These are phyloP conservation scores for Heliconius charithonia DNA, from an alignment of 2,888 invertebrate genomes.

Conservation along the genomic window DNA sequence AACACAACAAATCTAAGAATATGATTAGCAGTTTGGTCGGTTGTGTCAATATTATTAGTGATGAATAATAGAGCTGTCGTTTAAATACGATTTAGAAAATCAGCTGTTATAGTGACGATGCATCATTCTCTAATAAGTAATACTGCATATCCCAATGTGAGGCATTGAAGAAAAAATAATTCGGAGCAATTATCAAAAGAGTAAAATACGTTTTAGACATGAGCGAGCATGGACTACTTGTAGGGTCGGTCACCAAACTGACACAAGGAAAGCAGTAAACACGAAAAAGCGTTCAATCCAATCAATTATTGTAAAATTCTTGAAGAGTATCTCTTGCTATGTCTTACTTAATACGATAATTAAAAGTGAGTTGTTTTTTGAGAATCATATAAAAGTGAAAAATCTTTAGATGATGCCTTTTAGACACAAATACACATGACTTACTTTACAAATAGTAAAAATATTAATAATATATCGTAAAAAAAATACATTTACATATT, in stretches of 20 bases:
- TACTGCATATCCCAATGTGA: slow-evolving; percentile 82
- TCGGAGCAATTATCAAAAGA: slow-evolving; percentile 79
- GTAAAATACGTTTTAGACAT: slow-evolving; percentile 77
- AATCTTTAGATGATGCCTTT: slow-evolving; percentile 43
- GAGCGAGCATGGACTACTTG: slow-evolving; percentile 83
- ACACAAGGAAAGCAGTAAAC: slow-evolving; percentile 86
- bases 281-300: slow-evolving; percentile 85
- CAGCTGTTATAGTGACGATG: slow-evolving; percentile 84
- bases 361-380: slow-evolving; percentile 82
- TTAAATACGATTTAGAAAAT: slow-evolving; percentile 80
- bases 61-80: slow-evolving; percentile 84
- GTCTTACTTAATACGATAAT: slow-evolving; percentile 62
- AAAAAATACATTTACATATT: neutral
- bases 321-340: slow-evolving; percentile 72
- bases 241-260: slow-evolving; percentile 83
- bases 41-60: slow-evolving; percentile 75
- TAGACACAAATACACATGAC: slow-evolving; percentile 56
- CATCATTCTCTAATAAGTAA: slow-evolving; percentile 77
- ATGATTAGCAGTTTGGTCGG: slow-evolving; percentile 75
- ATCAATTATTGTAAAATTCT: slow-evolving; percentile 78
- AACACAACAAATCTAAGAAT: slow-evolving; percentile 27
- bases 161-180: slow-evolving; percentile 80
- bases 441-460: slow-evolving; percentile 53
- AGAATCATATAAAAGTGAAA: slow-evolving; percentile 60
- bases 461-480: neutral